phyloP scores from a whole-genome alignment of 2,888 invertebrate genomes.

The Gymnosoma rotundatum region DNA sequence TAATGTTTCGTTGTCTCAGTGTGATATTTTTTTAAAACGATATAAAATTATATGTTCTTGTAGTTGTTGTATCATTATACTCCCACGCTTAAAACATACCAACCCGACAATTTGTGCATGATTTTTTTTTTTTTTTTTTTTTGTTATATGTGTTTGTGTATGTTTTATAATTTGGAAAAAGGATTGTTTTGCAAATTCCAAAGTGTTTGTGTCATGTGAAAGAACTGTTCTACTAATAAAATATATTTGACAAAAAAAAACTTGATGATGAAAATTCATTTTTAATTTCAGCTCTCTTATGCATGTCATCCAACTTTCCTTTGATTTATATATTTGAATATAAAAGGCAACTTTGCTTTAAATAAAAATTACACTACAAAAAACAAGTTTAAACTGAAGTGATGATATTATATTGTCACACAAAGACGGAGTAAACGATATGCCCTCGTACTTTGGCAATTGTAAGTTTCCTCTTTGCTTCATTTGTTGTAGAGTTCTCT shows the following conservation, averaged over 20 bases:
- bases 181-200: constrained; percentile 36
- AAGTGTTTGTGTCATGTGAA: constrained; percentile 40
- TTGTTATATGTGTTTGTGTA: background rate
- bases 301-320: background rate
- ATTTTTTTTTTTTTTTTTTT: constrained; percentile 53
- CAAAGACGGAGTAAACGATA: constrained; percentile 57
- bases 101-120: constrained; percentile 64
- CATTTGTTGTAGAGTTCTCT: constrained; percentile 32
- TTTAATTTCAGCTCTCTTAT: constrained; percentile 24
- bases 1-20: constrained; percentile 2
- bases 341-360: constrained; percentile 13
- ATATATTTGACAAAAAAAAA: constrained; percentile 9
- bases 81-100: constrained; percentile 61
- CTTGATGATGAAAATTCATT: constrained; percentile 64
- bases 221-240: background rate
- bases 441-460: constrained; percentile 56
- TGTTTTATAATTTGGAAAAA: constrained; percentile 61
- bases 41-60: constrained; percentile 16
- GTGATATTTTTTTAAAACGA: constrained; percentile 19
- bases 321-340: constrained; percentile 11
- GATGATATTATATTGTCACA: constrained; percentile 63
- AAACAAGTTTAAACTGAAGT: constrained; percentile 34
- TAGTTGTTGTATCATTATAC: constrained; percentile 18
- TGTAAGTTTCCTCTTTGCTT: constrained; percentile 55
- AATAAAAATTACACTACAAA: background rate